These are phyloP conservation scores for Atlantisia rogersi DNA, from an alignment of 2,113 vertebrate species.

Conservation along the genomic window DNA sequence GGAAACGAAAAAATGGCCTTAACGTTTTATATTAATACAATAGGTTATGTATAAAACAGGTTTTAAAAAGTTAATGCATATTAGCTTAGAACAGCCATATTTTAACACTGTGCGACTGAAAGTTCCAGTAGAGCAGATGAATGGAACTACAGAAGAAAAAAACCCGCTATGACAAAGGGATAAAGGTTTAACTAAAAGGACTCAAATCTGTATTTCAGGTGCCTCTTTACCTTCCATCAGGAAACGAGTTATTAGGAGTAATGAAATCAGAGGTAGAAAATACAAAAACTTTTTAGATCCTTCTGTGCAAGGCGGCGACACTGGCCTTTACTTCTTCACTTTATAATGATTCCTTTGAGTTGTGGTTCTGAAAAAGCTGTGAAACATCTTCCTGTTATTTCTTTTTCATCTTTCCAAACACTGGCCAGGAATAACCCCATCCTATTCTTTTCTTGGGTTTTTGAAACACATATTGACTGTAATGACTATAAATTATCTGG, in stretches of 20 bases:
- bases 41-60: constrained; percentile 78
- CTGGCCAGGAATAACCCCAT: constrained; percentile 71
- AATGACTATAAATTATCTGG: constrained; percentile 64
- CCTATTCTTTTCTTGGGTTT: constrained; percentile 68
- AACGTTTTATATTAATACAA: constrained; percentile 77
- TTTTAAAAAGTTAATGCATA: constrained; percentile 78
- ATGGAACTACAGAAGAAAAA: constrained; percentile 75
- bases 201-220: constrained; percentile 73
- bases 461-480: constrained; percentile 69
- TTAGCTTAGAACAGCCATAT: constrained; percentile 77
- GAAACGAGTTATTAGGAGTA: constrained; percentile 77
- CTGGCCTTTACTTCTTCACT: constrained; percentile 72
- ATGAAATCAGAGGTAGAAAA: constrained; percentile 74
- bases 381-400: constrained; percentile 76
- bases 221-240: constrained; percentile 74
- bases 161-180: constrained; percentile 70
- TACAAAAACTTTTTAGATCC: constrained; percentile 78
- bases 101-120: constrained; percentile 74
- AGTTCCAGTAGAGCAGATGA: constrained; percentile 78
- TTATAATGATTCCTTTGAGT: constrained; percentile 77
- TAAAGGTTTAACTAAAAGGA: constrained; percentile 76
- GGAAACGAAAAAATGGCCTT: constrained; percentile 73
- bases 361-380: constrained; percentile 72
- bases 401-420: constrained; percentile 77
- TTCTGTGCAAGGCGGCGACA: constrained; percentile 68